Percentiles rank a stretch among this genome's conserved stretches.
phyloP scores from a whole-genome alignment of 2,113 vertebrate genomes.

The Ctenomys sociabilis region DNA sequence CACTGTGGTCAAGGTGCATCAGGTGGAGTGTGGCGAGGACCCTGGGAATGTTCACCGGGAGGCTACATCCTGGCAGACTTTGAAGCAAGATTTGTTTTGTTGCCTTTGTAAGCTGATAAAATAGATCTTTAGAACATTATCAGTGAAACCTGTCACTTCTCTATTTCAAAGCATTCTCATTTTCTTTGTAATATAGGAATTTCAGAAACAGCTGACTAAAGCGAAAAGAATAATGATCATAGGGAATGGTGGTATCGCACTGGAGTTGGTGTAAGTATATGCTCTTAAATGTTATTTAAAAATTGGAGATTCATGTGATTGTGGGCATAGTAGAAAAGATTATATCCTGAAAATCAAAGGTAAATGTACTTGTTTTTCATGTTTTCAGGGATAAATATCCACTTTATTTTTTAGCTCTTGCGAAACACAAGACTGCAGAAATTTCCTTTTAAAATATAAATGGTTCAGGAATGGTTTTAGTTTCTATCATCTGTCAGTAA shows the following conservation, averaged over 20 bases:
- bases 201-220: conserved; percentile 92
- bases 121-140: not conserved
- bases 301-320: not conserved
- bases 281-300: not conserved
- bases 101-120: not conserved
- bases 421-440: not conserved
- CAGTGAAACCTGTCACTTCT: not conserved
- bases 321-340: not conserved
- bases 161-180: conserved; percentile 3
- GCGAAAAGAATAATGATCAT: conserved; percentile 94
- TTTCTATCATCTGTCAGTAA: not conserved
- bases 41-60: not conserved
- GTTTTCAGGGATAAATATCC: not conserved
- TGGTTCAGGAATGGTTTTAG: not conserved
- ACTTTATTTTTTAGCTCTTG: conserved; percentile 9
- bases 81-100: not conserved
- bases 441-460: not conserved
- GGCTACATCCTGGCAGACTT: not conserved
- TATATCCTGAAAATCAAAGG: conserved; percentile 16
- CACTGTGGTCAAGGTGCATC: not conserved
- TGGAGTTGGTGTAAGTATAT: conserved; percentile 95
- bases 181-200: conserved; percentile 87
- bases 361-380: not conserved
- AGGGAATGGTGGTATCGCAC: conserved; percentile 97
- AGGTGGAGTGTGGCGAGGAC: not conserved